A percentile compares a stretch with the other conserved stretches of the same genome.
phyloP scores from a whole-genome alignment of 1,140 invertebrate species.

The Caenorhabditis brenneri region DNA sequence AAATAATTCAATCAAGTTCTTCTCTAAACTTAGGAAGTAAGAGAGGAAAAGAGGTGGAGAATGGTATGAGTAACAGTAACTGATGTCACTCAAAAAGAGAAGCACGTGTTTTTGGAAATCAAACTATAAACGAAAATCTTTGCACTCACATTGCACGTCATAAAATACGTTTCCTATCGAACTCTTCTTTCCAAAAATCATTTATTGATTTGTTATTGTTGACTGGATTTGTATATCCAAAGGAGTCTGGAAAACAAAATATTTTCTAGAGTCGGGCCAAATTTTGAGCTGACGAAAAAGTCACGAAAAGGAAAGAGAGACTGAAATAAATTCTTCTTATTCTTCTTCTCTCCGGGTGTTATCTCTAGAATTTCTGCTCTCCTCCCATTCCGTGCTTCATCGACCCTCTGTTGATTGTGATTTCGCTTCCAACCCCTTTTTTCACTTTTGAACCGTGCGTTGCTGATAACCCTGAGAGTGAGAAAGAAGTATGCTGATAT shows the following conservation, averaged over 20 bases:
- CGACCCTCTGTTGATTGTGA: conserved; percentile 8
- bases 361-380: neutral
- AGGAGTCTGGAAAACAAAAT: neutral
- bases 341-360: neutral
- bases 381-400: neutral
- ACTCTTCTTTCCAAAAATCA: conserved; percentile 17
- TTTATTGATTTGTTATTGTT: neutral
- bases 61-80: neutral
- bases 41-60: neutral
- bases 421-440: conserved; percentile 23
- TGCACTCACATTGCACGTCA: conserved; percentile 26
- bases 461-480: neutral
- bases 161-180: conserved; percentile 27
- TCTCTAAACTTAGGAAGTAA: neutral
- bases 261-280: neutral
- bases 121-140: neutral
- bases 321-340: neutral
- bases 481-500: too few species aligned
- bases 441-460: conserved; percentile 21
- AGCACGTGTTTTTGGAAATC: neutral
- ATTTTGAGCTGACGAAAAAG: conserved; percentile 16
- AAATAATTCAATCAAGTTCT: neutral
- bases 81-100: neutral
- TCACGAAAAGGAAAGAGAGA: conserved; percentile 4
- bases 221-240: neutral